Evolutionary conservation across 2,797 vertebrate genomes (phyloP).

Genomic region (Gila robusta): DNA sequence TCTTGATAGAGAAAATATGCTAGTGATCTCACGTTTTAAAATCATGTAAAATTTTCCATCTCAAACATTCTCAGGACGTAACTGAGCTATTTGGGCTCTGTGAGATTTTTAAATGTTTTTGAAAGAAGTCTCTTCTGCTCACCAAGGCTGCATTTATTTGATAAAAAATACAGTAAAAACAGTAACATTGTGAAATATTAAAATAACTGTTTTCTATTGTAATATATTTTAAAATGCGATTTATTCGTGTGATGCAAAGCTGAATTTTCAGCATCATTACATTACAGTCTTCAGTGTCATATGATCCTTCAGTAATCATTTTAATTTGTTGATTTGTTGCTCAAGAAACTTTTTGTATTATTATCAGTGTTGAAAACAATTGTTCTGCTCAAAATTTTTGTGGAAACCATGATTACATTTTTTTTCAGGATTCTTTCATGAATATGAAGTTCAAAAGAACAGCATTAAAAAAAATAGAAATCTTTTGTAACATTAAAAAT

Average conservation of each 20-base stretch:
- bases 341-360: background rate
- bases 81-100: background rate
- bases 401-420: too few species aligned
- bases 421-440: background rate
- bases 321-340: background rate
- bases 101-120: background rate
- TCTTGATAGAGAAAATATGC: background rate
- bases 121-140: background rate
- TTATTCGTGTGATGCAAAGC: background rate
- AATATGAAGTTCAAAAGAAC: background rate
- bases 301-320: background rate
- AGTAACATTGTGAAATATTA: too few species aligned
- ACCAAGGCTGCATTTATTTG: background rate
- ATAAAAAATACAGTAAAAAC: background rate
- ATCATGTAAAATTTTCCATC: background rate
- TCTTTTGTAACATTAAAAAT: background rate
- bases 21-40: background rate
- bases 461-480: background rate
- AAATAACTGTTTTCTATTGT: background rate
- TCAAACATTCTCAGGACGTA: background rate
- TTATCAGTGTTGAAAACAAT: too few species aligned
- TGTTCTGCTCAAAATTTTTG: too few species aligned
- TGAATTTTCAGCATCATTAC: slow-evolving; percentile 4
- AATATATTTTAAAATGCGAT: background rate
- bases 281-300: background rate